Conservation (phyloP, 2,113 vertebrate genomes). For the Proterorhinus semilunaris region DNA sequence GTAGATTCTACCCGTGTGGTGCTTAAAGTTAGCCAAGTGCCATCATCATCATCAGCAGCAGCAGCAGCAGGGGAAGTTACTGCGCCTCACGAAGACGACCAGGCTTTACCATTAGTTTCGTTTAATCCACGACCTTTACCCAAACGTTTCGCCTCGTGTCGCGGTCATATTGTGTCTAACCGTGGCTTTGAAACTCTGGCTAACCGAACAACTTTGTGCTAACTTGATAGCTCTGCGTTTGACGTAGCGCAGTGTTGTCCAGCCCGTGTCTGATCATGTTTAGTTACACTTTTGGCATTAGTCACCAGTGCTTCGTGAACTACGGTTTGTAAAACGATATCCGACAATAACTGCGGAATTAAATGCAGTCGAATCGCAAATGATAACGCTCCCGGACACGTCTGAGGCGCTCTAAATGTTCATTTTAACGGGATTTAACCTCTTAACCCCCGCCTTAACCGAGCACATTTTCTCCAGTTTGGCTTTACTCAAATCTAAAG, state of each 20-base stretch:
- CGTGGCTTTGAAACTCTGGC: background rate
- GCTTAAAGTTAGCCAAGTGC: conserved; percentile 47
- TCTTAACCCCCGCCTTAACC: too few relatives aligned
- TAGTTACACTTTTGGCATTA: background rate
- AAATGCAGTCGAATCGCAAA: too few relatives aligned
- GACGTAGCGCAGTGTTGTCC: background rate
- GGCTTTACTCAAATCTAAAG: too few relatives aligned
- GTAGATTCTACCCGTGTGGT: conserved; percentile 45
- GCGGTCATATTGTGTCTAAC: background rate
- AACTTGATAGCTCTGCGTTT: conserved; percentile 22
- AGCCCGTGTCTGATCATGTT: background rate
- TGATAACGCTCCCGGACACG: too few relatives aligned
- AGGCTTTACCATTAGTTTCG: background rate
- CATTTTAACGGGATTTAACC: too few relatives aligned
- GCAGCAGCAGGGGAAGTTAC: conserved; percentile 44
- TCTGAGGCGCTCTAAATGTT: too few relatives aligned
- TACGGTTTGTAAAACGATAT: background rate
- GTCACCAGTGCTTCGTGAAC: background rate
- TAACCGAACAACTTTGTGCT: conserved; percentile 23
- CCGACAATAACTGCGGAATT: too few relatives aligned
- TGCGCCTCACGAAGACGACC: conserved; percentile 18
- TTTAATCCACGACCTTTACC: too few relatives aligned
- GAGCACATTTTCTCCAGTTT: too few relatives aligned
- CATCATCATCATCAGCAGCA: background rate
- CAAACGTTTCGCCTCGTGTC: background rate